These are phyloP conservation scores for Hypocryptadius cinnamomeus DNA, from an alignment of 2,113 vertebrate species.

Conservation along the genomic window DNA sequence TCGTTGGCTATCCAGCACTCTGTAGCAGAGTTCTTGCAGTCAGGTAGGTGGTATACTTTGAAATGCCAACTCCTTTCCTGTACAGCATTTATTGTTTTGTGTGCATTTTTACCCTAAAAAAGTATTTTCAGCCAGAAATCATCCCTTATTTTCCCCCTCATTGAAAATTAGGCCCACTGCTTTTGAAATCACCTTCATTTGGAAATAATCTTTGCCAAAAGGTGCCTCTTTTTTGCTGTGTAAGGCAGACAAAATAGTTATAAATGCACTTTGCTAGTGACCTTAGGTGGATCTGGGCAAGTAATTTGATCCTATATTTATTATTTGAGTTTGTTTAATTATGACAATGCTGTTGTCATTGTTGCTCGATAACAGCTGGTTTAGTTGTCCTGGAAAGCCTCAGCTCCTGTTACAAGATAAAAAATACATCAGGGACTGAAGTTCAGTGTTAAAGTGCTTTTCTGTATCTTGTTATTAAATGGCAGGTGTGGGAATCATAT, in stretches of 20 bases:
- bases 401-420: not conserved
- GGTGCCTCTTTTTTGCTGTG: not conserved
- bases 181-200: not conserved
- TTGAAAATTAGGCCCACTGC: not conserved
- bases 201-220: not conserved
- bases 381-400: not conserved
- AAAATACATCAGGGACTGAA: not conserved
- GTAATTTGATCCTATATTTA: not conserved
- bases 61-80: not conserved
- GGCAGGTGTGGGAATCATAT: not conserved
- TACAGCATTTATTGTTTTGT: not conserved
- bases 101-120: not conserved
- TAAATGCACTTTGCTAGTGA: not conserved
- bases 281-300: not conserved
- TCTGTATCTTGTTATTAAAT: not conserved
- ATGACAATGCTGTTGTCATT: not conserved
- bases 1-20: not conserved
- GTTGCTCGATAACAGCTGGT: not conserved
- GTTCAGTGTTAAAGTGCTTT: not conserved
- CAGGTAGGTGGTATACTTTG: not conserved
- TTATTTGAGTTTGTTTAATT: not conserved
- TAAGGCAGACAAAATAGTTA: not conserved
- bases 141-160: not conserved
- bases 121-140: not conserved
- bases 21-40: not conserved